Evolutionary conservation across 2,797 vertebrate species (phyloP).

Genomic region (Fistularia commersonii): DNA sequence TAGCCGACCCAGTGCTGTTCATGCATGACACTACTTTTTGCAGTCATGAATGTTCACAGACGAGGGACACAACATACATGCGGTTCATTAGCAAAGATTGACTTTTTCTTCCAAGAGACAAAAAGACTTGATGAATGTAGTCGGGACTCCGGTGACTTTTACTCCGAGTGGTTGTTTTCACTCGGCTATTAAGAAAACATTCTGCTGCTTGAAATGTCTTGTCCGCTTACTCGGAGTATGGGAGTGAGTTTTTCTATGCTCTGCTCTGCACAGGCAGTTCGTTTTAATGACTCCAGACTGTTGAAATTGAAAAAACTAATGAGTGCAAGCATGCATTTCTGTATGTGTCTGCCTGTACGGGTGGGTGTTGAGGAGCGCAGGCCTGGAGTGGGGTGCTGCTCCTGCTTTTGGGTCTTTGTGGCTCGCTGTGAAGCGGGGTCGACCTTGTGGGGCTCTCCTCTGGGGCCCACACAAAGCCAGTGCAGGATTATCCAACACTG

Average conservation of each 20-base stretch:
- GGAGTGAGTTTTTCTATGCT: constrained; percentile 12
- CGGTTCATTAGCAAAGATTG: too few species aligned
- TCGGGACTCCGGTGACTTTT: too few species aligned
- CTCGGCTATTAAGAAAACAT: too few species aligned
- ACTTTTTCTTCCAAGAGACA: too few species aligned
- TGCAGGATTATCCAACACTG: constrained; percentile 78
- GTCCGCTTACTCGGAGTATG: not conserved
- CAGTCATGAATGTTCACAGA: constrained; percentile 23
- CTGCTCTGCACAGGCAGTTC: constrained; percentile 20
- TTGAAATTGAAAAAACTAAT: constrained; percentile 73
- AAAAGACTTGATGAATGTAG: too few species aligned
- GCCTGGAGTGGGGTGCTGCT: constrained; percentile 70
- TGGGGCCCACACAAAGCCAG: constrained; percentile 76
- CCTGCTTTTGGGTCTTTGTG: constrained; percentile 74
- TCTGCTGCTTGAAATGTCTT: too few species aligned
- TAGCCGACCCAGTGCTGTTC: not conserved
- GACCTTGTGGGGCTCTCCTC: constrained; percentile 78
- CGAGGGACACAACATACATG: constrained; percentile 16
- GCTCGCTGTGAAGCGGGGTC: constrained; percentile 70
- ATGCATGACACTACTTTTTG: constrained; percentile 8
- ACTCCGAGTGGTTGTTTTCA: too few species aligned
- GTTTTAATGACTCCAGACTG: constrained; percentile 51
- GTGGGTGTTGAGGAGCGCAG: constrained; percentile 64
- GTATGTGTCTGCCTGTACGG: constrained; percentile 46
- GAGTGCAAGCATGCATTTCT: constrained; percentile 64